phyloP scores from a whole-genome alignment of 2,888 invertebrate species.

The Meliscaeva auricollis region DNA sequence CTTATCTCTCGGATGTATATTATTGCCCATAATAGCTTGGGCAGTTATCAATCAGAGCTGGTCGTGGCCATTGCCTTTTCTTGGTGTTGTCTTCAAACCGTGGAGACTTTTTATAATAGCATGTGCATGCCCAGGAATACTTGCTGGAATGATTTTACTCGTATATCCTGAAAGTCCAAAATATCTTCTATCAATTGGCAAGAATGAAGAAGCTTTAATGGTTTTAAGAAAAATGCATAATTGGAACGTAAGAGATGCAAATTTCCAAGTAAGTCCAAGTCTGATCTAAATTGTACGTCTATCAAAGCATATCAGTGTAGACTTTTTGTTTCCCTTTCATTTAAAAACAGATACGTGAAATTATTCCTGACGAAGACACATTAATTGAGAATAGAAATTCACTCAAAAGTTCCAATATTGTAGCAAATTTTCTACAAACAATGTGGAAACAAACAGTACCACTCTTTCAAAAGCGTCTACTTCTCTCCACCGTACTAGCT shows the following conservation, averaged over 20 bases:
- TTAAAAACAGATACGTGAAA: slow-evolving; percentile 77
- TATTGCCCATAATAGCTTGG: slow-evolving; percentile 80
- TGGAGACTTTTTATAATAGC: slow-evolving; percentile 81
- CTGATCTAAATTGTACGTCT: not conserved
- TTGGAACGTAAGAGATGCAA: slow-evolving; percentile 77
- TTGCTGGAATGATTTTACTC: slow-evolving; percentile 78
- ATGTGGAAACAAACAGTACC: slow-evolving; percentile 82
- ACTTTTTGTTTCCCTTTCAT: not conserved
- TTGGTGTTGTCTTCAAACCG: slow-evolving; percentile 80
- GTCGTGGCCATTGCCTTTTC: slow-evolving; percentile 77
- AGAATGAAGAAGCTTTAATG: slow-evolving; percentile 78
- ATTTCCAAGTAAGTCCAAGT: slow-evolving; percentile 75
- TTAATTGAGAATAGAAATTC: not conserved
- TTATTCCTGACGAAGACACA: slow-evolving; percentile 76
- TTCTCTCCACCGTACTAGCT: slow-evolving; percentile 78
- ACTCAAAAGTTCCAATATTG: slow-evolving; percentile 65
- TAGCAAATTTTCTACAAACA: slow-evolving; percentile 74
- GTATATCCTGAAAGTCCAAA: slow-evolving; percentile 82
- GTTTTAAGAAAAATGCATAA: slow-evolving; percentile 78
- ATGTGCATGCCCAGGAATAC: slow-evolving; percentile 79
- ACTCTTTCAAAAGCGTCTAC: slow-evolving; percentile 78
- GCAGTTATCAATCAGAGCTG: slow-evolving; percentile 80
- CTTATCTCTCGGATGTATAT: slow-evolving; percentile 79
- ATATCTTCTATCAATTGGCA: slow-evolving; percentile 79
- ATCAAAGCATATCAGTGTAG: not conserved